These are phyloP conservation scores for Nymphalis polychloros DNA, from an alignment of 2,888 invertebrate genomes.

Conservation along the genomic window DNA sequence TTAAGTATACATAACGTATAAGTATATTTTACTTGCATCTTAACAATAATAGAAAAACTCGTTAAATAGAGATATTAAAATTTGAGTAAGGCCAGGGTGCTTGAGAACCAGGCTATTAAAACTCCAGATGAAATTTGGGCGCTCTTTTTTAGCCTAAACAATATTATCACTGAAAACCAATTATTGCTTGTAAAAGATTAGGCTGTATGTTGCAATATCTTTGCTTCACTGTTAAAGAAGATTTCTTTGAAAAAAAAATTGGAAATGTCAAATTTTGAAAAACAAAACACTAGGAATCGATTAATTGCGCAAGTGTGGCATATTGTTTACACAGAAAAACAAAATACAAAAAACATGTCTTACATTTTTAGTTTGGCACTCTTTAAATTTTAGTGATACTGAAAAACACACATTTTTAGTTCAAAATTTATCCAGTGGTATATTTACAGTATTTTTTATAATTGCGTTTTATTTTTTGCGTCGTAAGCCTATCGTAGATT, in stretches of 20 bases:
- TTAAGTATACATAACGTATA: too few relatives aligned
- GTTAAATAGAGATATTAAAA: too few relatives aligned
- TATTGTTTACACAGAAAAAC: conserved; percentile 52
- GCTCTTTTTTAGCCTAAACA: too few relatives aligned
- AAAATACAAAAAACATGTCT: conserved; percentile 54
- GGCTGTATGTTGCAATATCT: not conserved
- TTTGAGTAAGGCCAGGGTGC: too few relatives aligned
- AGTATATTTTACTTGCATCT: too few relatives aligned
- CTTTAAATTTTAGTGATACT: conserved; percentile 52
- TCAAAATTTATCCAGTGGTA: conserved; percentile 27
- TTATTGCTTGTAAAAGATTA: too few relatives aligned
- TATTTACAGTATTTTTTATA: not conserved
- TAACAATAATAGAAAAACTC: too few relatives aligned
- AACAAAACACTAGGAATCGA: conserved; percentile 43
- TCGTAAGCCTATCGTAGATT: conserved; percentile 9
- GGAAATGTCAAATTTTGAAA: not conserved
- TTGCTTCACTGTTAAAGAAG: not conserved
- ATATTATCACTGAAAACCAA: too few relatives aligned
- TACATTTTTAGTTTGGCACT: conserved; percentile 44
- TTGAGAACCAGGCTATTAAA: too few relatives aligned
- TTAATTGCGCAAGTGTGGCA: conserved; percentile 48
- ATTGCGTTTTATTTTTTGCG: conserved; percentile 24
- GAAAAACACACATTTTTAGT: not conserved
- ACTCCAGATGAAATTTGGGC: too few relatives aligned
- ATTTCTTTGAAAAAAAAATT: not conserved